phyloP scores from a whole-genome alignment of 1,140 invertebrate species.

The Berghia stephanieae region DNA sequence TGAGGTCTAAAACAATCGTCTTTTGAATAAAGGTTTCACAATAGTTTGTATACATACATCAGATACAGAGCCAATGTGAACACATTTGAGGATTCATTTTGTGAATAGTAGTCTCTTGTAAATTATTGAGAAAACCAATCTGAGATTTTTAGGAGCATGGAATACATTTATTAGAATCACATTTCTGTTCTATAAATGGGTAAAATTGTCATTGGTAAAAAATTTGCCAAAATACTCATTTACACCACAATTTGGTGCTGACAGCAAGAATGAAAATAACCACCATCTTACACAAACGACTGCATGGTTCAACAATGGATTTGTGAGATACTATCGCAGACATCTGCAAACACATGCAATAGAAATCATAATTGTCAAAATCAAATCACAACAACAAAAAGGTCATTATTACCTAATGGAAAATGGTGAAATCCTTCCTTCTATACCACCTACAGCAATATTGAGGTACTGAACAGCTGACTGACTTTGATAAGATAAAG shows the following conservation, averaged over 20 bases:
- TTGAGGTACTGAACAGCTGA: slow-evolving; percentile 79
- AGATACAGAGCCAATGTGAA: too few species aligned
- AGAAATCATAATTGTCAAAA: neutral
- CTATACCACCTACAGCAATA: slow-evolving; percentile 78
- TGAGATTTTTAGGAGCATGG: too few species aligned
- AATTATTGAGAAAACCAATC: too few species aligned
- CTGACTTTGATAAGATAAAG: slow-evolving; percentile 70
- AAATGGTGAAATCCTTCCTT: slow-evolving; percentile 61
- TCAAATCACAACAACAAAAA: slow-evolving; percentile 7
- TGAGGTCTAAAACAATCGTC: too few species aligned
- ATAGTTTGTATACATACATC: too few species aligned
- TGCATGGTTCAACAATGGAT: neutral
- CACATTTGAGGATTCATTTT: too few species aligned
- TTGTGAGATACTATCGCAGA: neutral
- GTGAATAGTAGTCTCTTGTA: too few species aligned
- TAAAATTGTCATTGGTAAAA: too few species aligned
- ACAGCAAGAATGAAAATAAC: neutral
- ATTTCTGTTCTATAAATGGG: too few species aligned
- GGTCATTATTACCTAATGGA: slow-evolving; percentile 56
- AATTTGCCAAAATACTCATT: neutral
- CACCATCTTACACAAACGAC: neutral
- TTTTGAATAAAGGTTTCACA: too few species aligned
- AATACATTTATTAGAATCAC: too few species aligned
- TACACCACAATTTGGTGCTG: neutral
- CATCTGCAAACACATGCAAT: neutral